Evolutionary conservation across 1,140 invertebrate genomes (phyloP).

Genomic region (Calycopis cecrops): DNA sequence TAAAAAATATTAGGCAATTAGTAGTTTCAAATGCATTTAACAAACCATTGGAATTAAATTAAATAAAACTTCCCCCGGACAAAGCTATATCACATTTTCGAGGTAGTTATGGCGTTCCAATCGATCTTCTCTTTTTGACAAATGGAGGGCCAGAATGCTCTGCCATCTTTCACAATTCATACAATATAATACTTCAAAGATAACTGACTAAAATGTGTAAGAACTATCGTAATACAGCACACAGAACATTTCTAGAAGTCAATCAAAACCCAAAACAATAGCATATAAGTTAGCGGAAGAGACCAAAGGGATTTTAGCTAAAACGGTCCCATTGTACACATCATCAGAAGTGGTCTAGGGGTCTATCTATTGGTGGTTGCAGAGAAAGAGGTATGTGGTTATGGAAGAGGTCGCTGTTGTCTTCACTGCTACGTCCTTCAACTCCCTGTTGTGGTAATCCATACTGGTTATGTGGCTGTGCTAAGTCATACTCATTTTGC

Average conservation of each 20-base stretch:
- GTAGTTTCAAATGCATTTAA: conserved; percentile 20
- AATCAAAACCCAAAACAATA: background rate
- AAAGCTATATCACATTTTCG: conserved; percentile 30
- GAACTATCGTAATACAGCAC: too few relatives aligned
- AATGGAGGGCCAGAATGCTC: background rate
- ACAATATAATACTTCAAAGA: too few relatives aligned
- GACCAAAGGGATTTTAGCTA: background rate
- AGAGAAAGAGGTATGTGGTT: conserved; percentile 63
- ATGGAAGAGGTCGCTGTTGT: conserved; percentile 41
- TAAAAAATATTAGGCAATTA: conserved; percentile 37
- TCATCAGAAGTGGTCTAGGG: conserved; percentile 61
- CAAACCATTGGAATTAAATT: background rate
- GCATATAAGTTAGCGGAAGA: background rate
- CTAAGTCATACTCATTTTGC: conserved; percentile 41
- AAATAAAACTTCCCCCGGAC: background rate
- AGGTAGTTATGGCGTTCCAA: conserved; percentile 29
- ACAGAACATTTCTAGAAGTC: background rate
- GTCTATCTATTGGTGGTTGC: conserved; percentile 57
- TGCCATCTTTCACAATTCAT: too few relatives aligned
- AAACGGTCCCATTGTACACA: background rate
- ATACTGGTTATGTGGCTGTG: conserved; percentile 44
- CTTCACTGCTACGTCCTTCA: conserved; percentile 46
- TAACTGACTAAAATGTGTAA: too few relatives aligned
- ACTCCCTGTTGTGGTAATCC: conserved; percentile 42
- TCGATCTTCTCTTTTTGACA: background rate